Conservation (phyloP, 2,797 vertebrate species). For the Gallinago stenura region DNA sequence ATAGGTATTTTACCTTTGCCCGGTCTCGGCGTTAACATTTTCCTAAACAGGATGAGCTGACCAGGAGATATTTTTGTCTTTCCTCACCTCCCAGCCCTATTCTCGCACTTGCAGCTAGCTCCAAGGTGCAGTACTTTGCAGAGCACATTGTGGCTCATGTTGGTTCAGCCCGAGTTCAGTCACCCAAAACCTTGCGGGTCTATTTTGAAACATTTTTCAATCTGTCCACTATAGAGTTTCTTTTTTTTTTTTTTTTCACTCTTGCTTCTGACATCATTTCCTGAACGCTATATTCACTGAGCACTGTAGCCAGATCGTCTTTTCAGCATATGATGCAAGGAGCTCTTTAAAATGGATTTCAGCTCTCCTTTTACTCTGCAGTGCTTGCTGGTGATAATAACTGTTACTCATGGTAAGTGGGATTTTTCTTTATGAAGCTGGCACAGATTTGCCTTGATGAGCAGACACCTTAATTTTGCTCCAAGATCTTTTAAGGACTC, state of each 20-base stretch:
- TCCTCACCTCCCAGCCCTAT: not conserved
- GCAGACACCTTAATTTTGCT: slow-evolving; percentile 25
- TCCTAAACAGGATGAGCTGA: not conserved
- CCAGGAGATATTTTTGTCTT: not conserved
- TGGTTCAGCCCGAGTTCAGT: slow-evolving; percentile 42
- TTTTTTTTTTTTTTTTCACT: slow-evolving; percentile 22
- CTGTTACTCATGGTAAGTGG: slow-evolving; percentile 69
- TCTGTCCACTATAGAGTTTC: slow-evolving; percentile 55
- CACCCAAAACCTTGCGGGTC: slow-evolving; percentile 68
- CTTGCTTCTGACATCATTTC: slow-evolving; percentile 77
- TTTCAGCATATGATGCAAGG: slow-evolving; percentile 59
- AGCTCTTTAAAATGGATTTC: slow-evolving; percentile 75
- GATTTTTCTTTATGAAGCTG: slow-evolving; percentile 53
- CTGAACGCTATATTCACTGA: slow-evolving; percentile 50
- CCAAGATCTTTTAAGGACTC: not conserved
- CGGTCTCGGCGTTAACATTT: rapidly evolving
- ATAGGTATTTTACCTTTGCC: not conserved
- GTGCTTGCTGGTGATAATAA: slow-evolving; percentile 53
- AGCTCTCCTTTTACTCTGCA: slow-evolving; percentile 39
- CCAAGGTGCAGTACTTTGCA: not conserved
- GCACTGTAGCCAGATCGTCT: slow-evolving; percentile 58
- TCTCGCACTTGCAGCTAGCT: not conserved
- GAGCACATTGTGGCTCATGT: not conserved
- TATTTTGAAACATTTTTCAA: slow-evolving; percentile 70
- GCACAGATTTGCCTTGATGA: slow-evolving; percentile 10